Percentiles rank a stretch among this genome's conserved stretches.
phyloP scores from a whole-genome alignment of 2,888 invertebrate genomes.

The Bombylius discolor region DNA sequence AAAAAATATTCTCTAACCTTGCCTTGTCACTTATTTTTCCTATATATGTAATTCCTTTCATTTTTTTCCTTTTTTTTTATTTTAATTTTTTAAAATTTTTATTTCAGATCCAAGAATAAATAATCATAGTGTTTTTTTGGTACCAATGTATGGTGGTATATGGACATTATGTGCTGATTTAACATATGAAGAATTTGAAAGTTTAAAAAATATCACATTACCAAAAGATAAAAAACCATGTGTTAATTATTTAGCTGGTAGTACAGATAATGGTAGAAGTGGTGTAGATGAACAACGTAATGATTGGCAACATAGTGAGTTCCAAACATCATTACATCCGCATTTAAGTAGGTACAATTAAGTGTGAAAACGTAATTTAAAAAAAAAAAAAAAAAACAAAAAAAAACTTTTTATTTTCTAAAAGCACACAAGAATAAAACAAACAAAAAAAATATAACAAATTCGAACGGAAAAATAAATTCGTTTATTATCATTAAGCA shows the following conservation, averaged over 20 bases:
- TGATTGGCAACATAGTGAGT: constrained; percentile 70
- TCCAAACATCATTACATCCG: constrained; percentile 35
- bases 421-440: neutral
- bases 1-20: too few relatives aligned
- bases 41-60: too few relatives aligned
- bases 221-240: constrained; percentile 47
- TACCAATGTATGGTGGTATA: constrained; percentile 82
- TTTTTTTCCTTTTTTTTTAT: neutral
- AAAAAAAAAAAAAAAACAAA: neutral
- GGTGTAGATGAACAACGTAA: constrained; percentile 64
- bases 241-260: constrained; percentile 65
- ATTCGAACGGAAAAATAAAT: neutral
- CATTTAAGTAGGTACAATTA: constrained; percentile 32
- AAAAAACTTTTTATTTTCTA: too few relatives aligned
- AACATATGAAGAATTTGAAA: constrained; percentile 60
- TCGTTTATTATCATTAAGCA: too few relatives aligned
- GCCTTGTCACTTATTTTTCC: too few relatives aligned
- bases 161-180: constrained; percentile 79
- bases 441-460: neutral
- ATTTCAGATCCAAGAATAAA: neutral
- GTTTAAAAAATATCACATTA: constrained; percentile 48
- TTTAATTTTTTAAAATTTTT: neutral
- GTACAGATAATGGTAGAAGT: constrained; percentile 46
- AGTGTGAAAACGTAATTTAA: constrained; percentile 8
- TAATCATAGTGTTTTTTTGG: constrained; percentile 48